A percentile compares a stretch with the other conserved stretches of the same genome.
Conservation (phyloP, 2,113 vertebrate species). For the Hippotragus niger region DNA sequence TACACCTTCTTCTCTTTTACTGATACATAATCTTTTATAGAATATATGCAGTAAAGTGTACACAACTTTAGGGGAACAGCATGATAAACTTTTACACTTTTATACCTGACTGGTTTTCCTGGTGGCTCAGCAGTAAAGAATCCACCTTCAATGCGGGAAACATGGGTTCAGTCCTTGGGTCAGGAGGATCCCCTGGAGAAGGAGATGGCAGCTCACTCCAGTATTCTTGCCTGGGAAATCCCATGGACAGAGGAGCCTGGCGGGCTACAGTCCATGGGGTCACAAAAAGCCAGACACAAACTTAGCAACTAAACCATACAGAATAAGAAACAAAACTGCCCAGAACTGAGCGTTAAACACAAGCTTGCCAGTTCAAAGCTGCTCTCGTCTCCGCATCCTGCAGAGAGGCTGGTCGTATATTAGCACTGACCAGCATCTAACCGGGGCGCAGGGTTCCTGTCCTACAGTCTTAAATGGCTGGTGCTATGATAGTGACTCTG, state of each 20-base stretch:
- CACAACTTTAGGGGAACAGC: background rate
- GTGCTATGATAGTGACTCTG: background rate
- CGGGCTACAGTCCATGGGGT: background rate
- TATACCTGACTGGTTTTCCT: background rate
- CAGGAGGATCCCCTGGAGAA: background rate
- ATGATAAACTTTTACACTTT: background rate
- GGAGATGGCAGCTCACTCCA: background rate
- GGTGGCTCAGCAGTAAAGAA: background rate
- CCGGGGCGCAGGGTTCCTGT: rapidly evolving
- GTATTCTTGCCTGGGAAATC: background rate
- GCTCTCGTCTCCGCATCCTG: background rate
- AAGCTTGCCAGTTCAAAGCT: background rate
- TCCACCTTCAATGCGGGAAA: background rate
- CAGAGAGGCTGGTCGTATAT: rapidly evolving
- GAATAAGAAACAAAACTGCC: background rate
- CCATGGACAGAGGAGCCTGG: background rate
- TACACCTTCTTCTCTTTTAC: background rate
- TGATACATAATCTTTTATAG: background rate
- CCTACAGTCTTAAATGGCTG: background rate
- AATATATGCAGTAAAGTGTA: background rate
- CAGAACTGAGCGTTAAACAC: background rate
- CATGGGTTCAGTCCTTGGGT: background rate
- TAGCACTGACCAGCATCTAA: rapidly evolving
- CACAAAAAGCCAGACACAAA: background rate
- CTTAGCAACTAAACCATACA: background rate